Conservation (phyloP, 2,797 vertebrate species). For the Triplophysa bombifrons region DNA sequence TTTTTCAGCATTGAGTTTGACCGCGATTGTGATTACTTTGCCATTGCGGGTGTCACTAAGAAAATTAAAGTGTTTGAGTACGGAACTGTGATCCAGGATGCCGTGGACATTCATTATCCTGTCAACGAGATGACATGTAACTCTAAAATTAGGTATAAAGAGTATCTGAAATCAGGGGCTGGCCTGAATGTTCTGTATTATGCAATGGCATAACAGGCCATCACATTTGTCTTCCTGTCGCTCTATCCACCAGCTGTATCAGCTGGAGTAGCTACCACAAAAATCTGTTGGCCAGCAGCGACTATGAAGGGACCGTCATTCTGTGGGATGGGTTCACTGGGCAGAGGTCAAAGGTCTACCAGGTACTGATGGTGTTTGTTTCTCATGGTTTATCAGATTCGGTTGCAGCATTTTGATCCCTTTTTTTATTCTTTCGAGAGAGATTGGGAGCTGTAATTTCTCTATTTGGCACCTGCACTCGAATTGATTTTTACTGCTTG, state of each 20-base stretch:
- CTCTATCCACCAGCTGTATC: conserved; percentile 87
- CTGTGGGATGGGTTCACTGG: conserved; percentile 99
- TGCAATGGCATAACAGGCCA: not conserved
- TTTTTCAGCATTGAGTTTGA: conserved; percentile 95
- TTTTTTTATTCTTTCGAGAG: not conserved
- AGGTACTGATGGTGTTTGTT: conserved; percentile 75
- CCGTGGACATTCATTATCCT: conserved; percentile 99
- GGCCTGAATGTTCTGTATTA: conserved; percentile 11
- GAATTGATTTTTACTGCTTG: not conserved
- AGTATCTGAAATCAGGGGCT: conserved; percentile 10
- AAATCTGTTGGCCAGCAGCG: conserved; percentile 97
- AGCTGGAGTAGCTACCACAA: conserved; percentile 99
- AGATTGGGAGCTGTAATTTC: not conserved
- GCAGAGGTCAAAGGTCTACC: conserved; percentile 97
- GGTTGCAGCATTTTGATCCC: not conserved
- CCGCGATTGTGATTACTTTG: conserved; percentile 99
- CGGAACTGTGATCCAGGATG: conserved; percentile 97
- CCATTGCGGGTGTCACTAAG: conserved; percentile 98
- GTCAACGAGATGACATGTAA: conserved; percentile 99
- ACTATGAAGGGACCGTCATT: conserved; percentile 99
- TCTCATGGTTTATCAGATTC: not conserved
- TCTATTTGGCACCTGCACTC: not conserved
- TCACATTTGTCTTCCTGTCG: conserved; percentile 53
- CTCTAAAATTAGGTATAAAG: conserved; percentile 96
- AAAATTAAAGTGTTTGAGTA: conserved; percentile 99